Evolutionary conservation across 2,113 vertebrate genomes (phyloP), one percentile per base, ranked within the genome.

Genomic region (Bubo bubo): DNA sequence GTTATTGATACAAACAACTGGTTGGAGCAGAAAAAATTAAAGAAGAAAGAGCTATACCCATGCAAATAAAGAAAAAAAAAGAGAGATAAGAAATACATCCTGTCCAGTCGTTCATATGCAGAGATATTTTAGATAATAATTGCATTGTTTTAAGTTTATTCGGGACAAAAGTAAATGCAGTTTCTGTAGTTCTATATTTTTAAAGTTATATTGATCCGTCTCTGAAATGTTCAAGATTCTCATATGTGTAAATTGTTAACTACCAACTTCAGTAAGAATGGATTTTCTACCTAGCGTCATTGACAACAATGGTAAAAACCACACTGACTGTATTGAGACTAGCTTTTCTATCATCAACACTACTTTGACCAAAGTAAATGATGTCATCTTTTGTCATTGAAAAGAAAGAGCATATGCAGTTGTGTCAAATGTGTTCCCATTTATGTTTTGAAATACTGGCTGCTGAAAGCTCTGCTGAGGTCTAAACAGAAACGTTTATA

Each of bases 391-490:
- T 88, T 96, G 68, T 72, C 34, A 58, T 6, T 72, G 77, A 83
- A 93, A 82, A 90, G 39, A 76, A 66, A 85, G 77, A 55, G 71
- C 7, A 5, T n/a, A 76, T 35, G 41, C 22, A 60, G 24, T 82
- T 83, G 27, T 56, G n/a, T 74, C 43, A 80, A 62, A 83, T n/a
- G 11, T 72, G 56, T 79, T 94, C 52, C 32, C 7, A 3, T 79
- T 81, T 79, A 35, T 92, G 35, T 60, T 96, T 81, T 91, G 76
- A 91, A 94, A 92, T 86, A 74, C 43, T 68, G 68, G 52, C 83
- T 89, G 88, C 76, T 92, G 94, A 95, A 92, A 93, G 62, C 93
- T 71, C n/a, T 77, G n/a, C 87, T 92, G 71, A 59, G 77, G 50
- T 81, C 84, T 90, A 86, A 93, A 95, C 59, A 96, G 80, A 75